Evolutionary conservation across 2,113 vertebrate species (phyloP), one percentile per base, ranked within the genome.

Genomic region (Donacobius atricapilla): DNA sequence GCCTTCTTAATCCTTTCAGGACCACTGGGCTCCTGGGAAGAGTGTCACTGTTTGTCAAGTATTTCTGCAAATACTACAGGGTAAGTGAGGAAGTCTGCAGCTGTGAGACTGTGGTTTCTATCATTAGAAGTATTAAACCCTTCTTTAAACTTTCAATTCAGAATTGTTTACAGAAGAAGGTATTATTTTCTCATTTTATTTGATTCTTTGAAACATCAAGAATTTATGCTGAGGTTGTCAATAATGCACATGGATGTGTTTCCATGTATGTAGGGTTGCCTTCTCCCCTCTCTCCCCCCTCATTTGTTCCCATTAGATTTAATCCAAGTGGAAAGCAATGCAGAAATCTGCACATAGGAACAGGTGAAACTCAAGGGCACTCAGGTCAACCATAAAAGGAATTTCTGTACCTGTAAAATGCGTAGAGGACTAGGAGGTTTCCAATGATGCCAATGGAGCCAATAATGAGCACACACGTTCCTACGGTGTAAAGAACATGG

Each of bases 401-500:
- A 58, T 53, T 89, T 57, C 54, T 58, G 27, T 97, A 97, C 98
- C 97, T 97, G 96, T 87, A 97, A 96, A 98, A 98, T 0, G 97
- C 97, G 1, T 98, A 98, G 77, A 98, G 94, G 25, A 98, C 97
- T 5, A 98, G 79, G 42, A 98, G 89, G 65, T 98, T 98, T 79
- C 97, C 98, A 0, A 96, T 89, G 37, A 98, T 83, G 63, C 97
- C 97, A 10, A 97, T 37, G 53, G 84, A 96, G 37, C 98, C 98
- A 53, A 98, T 97, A 72, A 97, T 17, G n/a, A 98, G 96, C 84
- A 98, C 96, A 30, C 96, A 97, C 0, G 97, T 94, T 70, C 97
- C 98, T 64, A 97, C 77, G 0, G 83, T 83, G 56, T 98, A 96
- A 76, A 97, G 95, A 60, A 97, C 89, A 5, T 96, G 24, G 61